Evolutionary conservation across 2,113 vertebrate species (phyloP).

Genomic region (Phrynosoma platyrhinos): DNA sequence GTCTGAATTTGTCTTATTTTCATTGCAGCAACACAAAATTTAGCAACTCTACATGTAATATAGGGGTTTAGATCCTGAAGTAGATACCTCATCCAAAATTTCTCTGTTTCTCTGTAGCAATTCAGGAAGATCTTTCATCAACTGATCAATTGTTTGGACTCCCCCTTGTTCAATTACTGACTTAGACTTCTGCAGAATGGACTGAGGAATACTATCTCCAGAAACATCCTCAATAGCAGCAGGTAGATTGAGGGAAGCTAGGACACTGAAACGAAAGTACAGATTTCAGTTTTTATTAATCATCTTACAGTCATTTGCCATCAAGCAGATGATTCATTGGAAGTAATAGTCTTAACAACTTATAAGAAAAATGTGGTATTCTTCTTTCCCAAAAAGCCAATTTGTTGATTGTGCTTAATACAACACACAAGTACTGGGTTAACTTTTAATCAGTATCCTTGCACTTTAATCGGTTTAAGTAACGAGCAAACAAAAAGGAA

Average conservation of each 20-base stretch:
- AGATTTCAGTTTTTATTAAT: not conserved
- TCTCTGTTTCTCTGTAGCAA: conserved; percentile 94
- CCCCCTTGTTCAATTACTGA: conserved; percentile 91
- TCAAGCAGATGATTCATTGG: not conserved
- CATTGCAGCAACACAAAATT: too few relatives aligned
- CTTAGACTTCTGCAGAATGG: conserved; percentile 92
- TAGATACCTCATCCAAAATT: conserved; percentile 92
- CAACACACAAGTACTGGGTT: not conserved
- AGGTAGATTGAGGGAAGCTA: conserved; percentile 97
- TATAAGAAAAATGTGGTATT: not conserved
- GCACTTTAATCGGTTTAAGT: not conserved
- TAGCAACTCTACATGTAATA: too few relatives aligned
- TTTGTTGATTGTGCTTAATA: not conserved
- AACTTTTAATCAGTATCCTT: not conserved
- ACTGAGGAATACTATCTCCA: conserved; percentile 94
- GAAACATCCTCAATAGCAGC: conserved; percentile 97
- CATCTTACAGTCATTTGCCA: not conserved
- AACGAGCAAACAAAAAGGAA: not conserved
- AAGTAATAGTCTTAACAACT: not conserved
- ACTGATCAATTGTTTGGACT: conserved; percentile 92
- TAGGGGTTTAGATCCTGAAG: not conserved
- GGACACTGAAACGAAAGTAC: conserved; percentile 78
- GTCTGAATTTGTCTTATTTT: too few relatives aligned
- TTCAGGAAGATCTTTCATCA: conserved; percentile 95
- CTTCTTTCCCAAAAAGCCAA: not conserved